Evolutionary conservation across 2,888 invertebrate species (phyloP), one percentile per base, ranked within the genome.

Genomic region (Gibbula magus): DNA sequence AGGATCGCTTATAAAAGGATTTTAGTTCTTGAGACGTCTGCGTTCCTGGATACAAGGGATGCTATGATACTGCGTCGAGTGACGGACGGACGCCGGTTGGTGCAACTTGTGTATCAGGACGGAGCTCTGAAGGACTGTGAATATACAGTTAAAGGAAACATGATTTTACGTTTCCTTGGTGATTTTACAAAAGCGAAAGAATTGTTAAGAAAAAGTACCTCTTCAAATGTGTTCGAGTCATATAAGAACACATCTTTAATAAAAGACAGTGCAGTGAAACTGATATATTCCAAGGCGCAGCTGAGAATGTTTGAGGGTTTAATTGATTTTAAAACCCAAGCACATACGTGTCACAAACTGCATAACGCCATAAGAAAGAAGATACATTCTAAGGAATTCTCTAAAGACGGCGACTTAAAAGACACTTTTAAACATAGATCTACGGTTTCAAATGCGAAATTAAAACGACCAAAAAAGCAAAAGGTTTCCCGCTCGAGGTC

Each of bases 121-220:
- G 87, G 86, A 22, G 35, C 76, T 0, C 73, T 89, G 7, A 86
- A 86, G 61, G 88, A 89, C 78, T 90, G 90, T 81, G 86, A 87
- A 51, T 86, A 81, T 80, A 83, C 86, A 0, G 73, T 82, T 32
- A 82, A 88, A 32, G 54, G 81, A 5, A 76, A 79, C 7, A 81
- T 85, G 39, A 84, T 90, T 81, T 29, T 81, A 32, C 78, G 80
- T 56, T 88, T 89, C 78, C 78, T 87, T 13, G 78, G 85, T 20
- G 82, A 83, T 54, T 89, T 88, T 78, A 53, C 25, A 0, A 45
- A 54, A 32, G 35, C 45, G 18, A 78, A 54, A 20, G 66, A 53
- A 16, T 45, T 35, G 0, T 45, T 56, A 18, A 45, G 29, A 10
- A 29, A n/a, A 3, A 20, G 56, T 13, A 22, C 25, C n/a, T 74